Evolutionary conservation across 2,797 vertebrate species (phyloP), one percentile per base, ranked within the genome.

Genomic region (Gymnothorax javanicus): DNA sequence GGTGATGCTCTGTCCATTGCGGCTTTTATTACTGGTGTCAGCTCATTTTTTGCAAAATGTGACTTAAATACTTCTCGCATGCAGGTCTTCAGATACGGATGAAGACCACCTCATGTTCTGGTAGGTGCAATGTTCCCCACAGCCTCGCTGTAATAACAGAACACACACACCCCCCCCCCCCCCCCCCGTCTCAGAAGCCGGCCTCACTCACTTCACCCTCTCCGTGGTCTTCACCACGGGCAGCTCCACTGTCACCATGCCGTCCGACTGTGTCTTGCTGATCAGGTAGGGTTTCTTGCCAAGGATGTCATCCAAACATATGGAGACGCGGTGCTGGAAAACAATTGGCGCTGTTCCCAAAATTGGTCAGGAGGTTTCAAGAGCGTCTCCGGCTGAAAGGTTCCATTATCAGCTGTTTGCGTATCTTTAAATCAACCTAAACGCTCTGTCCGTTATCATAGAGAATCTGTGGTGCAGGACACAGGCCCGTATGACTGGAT

Each of bases 281-380:
- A 99, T 96, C 91, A 99, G 96, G 23, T 95, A 94, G 5, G 99
- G 99, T 89, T 99, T 99, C 89, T 97, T 97, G 56, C 97, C 97
- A 4, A 99, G 95, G 2, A 99, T 96, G 0, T 99, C n/a, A n/a
- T n/a, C n/a, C n/a, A n/a, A n/a, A n/a, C n/a, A n/a, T n/a, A n/a
- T n/a, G n/a, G n/a, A n/a, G 11, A 99, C 97, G 2, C 97, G 96
- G 92, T 99, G 99, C 93, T 99, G 98, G 86, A 99, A n/a, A n/a
- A n/a, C n/a, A n/a, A n/a, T n/a, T n/a, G n/a, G 98, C 97, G 56
- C 98, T 97, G 89, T 99, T 99, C 7, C 98, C 98, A 82, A 98
- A 97, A 91, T 98, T 99, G 0, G 98, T 99, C 89, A 99, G 94
- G 86, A 99, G 96, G 90, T n/a, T n/a, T n/a, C n/a, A n/a, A n/a